These are phyloP conservation scores for Mercenaria mercenaria DNA, from an alignment of 1,140 invertebrate genomes.

Conservation along the genomic window DNA sequence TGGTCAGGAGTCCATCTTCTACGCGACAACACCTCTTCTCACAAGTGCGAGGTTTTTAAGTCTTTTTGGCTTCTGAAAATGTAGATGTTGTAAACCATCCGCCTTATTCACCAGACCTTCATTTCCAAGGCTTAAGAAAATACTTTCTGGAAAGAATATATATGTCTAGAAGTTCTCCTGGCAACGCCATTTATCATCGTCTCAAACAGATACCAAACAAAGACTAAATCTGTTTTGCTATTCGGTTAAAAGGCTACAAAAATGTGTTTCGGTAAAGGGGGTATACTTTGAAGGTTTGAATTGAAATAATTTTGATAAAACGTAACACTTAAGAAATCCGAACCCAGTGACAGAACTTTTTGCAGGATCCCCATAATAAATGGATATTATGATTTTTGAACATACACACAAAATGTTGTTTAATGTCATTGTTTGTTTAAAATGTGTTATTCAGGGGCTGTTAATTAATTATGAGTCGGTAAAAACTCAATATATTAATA, in stretches of 20 bases:
- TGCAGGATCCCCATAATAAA: neutral
- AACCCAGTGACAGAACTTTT: conserved; percentile 19
- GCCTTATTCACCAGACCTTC: neutral
- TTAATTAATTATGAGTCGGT: too few species aligned
- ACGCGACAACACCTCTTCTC: neutral
- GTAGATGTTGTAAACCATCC: neutral
- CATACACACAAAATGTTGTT: too few species aligned
- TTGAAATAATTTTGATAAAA: conserved; percentile 12
- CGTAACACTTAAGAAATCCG: neutral
- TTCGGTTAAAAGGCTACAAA: neutral
- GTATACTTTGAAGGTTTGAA: neutral
- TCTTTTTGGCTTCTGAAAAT: neutral
- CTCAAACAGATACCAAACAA: neutral
- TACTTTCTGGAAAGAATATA: conserved; percentile 16
- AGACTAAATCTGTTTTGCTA: neutral
- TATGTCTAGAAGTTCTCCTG: conserved; percentile 10
- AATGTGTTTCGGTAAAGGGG: neutral
- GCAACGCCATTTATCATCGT: neutral
- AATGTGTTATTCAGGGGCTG: too few species aligned
- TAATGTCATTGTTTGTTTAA: too few species aligned
- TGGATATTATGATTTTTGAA: too few species aligned
- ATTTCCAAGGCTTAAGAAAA: neutral
- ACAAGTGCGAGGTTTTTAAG: neutral
- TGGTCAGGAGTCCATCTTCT: neutral
- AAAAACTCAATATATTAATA: too few species aligned